phyloP scores from a whole-genome alignment of 2,113 vertebrate genomes.

The Microcebus griseorufus region DNA sequence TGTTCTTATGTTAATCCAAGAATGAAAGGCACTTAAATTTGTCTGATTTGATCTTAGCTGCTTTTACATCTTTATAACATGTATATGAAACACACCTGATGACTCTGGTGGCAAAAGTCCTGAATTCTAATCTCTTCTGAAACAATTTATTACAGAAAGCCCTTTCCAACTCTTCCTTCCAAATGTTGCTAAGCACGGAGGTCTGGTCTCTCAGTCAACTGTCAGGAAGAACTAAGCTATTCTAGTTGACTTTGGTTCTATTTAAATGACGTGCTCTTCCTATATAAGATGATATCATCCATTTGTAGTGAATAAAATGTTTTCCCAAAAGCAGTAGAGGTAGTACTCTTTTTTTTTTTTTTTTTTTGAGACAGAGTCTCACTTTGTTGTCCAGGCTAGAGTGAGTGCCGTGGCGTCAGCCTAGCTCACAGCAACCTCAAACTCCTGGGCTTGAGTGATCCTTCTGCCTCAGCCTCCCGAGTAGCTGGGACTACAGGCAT shows the following conservation, averaged over 20 bases:
- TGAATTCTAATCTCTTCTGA: background rate
- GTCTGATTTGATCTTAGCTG: background rate
- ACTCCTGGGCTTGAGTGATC: no score
- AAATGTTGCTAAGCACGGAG: background rate
- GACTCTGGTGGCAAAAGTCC: background rate
- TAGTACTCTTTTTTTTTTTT: no score
- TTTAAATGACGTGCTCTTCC: background rate
- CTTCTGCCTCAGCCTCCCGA: no score
- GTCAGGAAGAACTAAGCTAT: background rate
- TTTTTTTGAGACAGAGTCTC: no score
- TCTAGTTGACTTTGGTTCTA: background rate
- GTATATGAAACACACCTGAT: background rate
- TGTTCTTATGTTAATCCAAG: background rate
- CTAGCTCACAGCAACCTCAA: no score
- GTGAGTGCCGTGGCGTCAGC: no score
- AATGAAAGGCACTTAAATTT: background rate
- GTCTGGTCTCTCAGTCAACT: background rate
- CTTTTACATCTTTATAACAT: background rate
- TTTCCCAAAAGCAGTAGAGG: background rate
- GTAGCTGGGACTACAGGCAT: no score
- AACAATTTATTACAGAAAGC: constrained; percentile 13
- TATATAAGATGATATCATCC: background rate
- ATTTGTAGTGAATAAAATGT: background rate
- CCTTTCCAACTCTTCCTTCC: background rate
- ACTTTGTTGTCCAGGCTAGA: no score